Percentiles rank a stretch among this genome's conserved stretches.
Conservation (phyloP, 2,113 vertebrate genomes). For the Equus przewalskii region DNA sequence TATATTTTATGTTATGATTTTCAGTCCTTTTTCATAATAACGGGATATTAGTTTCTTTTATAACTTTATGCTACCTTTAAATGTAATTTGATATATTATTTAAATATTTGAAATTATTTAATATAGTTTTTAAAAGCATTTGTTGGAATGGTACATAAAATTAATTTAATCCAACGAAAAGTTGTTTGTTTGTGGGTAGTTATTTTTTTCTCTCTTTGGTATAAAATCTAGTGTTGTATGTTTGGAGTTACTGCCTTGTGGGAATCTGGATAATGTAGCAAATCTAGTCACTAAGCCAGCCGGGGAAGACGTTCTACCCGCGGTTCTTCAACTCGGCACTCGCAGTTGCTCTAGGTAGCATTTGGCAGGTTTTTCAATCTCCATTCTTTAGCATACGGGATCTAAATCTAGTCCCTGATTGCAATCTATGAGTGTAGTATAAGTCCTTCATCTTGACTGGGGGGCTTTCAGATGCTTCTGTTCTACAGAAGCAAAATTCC, state of each 20-base stretch:
- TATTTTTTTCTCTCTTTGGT: neutral
- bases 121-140: neutral
- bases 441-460: neutral
- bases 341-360: neutral
- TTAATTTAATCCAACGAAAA: neutral
- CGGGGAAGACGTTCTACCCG: neutral
- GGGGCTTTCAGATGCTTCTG: neutral
- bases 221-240: neutral
- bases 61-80: neutral
- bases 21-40: neutral
- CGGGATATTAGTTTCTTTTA: neutral
- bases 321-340: neutral
- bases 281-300: neutral
- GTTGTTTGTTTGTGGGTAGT: neutral
- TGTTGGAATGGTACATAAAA: neutral
- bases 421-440: neutral
- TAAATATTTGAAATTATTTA: neutral
- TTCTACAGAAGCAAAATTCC: neutral
- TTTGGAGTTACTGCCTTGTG: neutral
- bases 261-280: neutral
- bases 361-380: neutral
- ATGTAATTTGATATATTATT: neutral
- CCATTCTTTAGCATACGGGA: accelerated
- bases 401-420: accelerated
- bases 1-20: neutral